Percentiles rank a stretch among this genome's conserved stretches.
These are phyloP conservation scores for Drosophila lutescens DNA, from an alignment of 2,888 invertebrate genomes.

Conservation along the genomic window DNA sequence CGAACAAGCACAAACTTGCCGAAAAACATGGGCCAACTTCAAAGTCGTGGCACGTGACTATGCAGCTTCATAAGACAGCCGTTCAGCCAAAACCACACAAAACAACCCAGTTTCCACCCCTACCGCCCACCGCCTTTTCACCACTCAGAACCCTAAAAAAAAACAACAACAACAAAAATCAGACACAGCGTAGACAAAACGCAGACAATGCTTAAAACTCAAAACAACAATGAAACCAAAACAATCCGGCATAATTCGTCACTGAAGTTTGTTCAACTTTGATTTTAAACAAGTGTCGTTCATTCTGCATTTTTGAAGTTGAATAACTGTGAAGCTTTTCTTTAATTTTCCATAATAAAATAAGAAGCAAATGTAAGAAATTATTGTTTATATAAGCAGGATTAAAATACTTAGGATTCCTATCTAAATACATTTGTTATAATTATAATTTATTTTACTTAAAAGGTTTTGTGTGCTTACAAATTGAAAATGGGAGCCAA, in stretches of 20 bases:
- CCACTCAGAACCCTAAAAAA: constrained; percentile 2
- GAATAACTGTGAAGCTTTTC: too few relatives aligned
- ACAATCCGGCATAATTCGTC: constrained; percentile 17
- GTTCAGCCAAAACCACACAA: not conserved
- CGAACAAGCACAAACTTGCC: constrained; percentile 20
- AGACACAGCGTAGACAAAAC: constrained; percentile 26
- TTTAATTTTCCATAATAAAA: too few relatives aligned
- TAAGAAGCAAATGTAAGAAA: too few relatives aligned
- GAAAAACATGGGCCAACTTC: constrained; percentile 43
- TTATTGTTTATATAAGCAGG: too few relatives aligned
- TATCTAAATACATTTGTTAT: not conserved
- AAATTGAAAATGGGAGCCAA: not conserved
- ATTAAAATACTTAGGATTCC: too few relatives aligned
- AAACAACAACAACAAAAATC: constrained; percentile 7
- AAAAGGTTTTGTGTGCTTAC: not conserved
- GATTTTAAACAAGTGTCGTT: not conserved
- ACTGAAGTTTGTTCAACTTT: constrained; percentile 51
- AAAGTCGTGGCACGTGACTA: constrained; percentile 60
- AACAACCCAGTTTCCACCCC: not conserved
- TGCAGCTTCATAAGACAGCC: constrained; percentile 48
- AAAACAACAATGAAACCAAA: constrained; percentile 11
- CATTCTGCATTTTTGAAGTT: too few relatives aligned
- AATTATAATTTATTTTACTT: not conserved
- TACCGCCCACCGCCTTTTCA: not conserved
- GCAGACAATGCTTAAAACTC: constrained; percentile 19